Conservation (phyloP, 2,113 vertebrate genomes). For the Isurus oxyrinchus region DNA sequence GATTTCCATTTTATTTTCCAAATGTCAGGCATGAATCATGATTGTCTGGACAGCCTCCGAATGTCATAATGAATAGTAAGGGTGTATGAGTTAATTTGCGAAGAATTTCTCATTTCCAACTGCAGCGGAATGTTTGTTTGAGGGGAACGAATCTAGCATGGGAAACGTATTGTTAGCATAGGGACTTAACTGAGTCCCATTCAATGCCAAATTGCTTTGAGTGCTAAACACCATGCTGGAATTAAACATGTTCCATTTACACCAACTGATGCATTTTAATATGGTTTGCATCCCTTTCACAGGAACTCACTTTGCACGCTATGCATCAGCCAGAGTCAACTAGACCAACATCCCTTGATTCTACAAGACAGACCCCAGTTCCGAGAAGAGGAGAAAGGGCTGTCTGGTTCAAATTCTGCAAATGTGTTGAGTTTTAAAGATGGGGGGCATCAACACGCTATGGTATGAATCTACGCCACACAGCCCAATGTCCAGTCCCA, state of each 20-base stretch:
- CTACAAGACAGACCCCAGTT: neutral
- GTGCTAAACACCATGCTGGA: neutral
- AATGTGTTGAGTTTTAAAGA: neutral
- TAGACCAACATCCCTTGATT: neutral
- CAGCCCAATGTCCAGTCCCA: too few relatives aligned
- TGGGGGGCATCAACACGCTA: neutral
- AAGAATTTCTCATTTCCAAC: conserved; percentile 16
- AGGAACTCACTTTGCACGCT: neutral
- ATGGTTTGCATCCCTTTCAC: neutral
- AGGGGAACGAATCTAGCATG: neutral
- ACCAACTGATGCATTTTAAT: neutral
- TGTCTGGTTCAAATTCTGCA: neutral
- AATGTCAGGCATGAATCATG: conserved; percentile 23
- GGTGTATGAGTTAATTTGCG: neutral
- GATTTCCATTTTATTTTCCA: conserved; percentile 15
- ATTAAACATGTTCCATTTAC: neutral
- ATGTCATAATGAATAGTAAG: neutral
- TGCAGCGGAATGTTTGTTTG: neutral
- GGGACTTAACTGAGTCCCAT: neutral
- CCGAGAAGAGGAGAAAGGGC: neutral
- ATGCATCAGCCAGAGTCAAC: neutral
- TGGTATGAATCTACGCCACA: neutral
- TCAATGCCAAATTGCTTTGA: neutral
- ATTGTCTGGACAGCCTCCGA: neutral
- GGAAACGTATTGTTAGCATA: neutral